Evolutionary conservation across 1,140 invertebrate species (phyloP), one percentile per base, ranked within the genome.

Genomic region (Bombus waltoni): DNA sequence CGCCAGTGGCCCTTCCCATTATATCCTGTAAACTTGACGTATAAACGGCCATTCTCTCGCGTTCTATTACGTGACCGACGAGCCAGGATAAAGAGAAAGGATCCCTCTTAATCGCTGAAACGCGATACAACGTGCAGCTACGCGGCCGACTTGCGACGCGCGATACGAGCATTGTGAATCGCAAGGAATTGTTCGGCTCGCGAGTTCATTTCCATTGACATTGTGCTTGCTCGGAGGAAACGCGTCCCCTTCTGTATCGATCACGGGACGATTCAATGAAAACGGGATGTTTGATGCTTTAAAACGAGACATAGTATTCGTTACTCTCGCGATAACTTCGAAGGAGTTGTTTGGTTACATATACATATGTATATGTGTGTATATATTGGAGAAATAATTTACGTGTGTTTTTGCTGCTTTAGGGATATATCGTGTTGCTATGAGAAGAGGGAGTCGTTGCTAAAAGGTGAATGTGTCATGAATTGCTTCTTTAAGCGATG

Each of bases 1-100:
- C 77, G 65, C 42, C 65, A 79, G 62, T 79, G n/a, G 59, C 32
- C 77, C 42, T 62, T 47, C 22, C 77, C 32, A 68, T 79, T 79
- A 79, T 68, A 79, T 79, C 38, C 65, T 38, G 40, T 47, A 79
- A 79, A 68, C 62, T 68, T 68, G 40, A 66, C 77, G 77, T 68
- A 68, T 47, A 68, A 79, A 68, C 77, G 62, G 40, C 40, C n/a
- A 66, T 65, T 79, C 59, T 79, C 76, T 44, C 35, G 38, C 25
- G 75, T 38, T 77, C 13, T 38, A 38, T 59, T 77, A 28, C 35
- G 3, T 4, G 38, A 8, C 18, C n/a, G 35, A 15, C 4, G n/a
- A 10, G 25, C 25, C 35, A 59, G 28, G 47, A 59, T 47, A 32
- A 22, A 66, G 40, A 44, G 40, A 44, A 35, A 22, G 22, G 59